phyloP scores from a whole-genome alignment of 2,888 invertebrate species.

The Myopa testacea region DNA sequence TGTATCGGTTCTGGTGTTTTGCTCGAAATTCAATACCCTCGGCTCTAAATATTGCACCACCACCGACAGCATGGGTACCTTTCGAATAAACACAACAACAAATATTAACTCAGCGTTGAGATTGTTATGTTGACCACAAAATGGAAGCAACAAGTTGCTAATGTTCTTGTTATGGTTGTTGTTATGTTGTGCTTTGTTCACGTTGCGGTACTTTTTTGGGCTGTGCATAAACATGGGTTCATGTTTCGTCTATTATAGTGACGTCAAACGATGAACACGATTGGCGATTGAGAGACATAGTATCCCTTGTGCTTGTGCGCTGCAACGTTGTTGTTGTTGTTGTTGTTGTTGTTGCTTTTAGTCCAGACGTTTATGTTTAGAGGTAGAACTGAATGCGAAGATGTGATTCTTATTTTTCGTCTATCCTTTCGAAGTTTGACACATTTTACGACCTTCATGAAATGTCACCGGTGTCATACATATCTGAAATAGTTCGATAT shows the following conservation, averaged over 20 bases:
- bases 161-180: slow-evolving; percentile 37
- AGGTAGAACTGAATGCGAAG: background rate
- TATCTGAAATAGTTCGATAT: background rate
- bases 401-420: background rate
- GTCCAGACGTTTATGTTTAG: background rate
- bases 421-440: too few relatives aligned
- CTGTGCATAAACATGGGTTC: slow-evolving; percentile 12
- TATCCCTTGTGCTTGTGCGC: slow-evolving; percentile 10
- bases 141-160: slow-evolving; percentile 28
- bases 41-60: slow-evolving; percentile 22
- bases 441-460: too few relatives aligned
- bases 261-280: slow-evolving; percentile 10
- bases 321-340: slow-evolving; percentile 29
- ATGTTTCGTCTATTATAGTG: slow-evolving; percentile 17
- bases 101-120: slow-evolving; percentile 41
- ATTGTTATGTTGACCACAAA: slow-evolving; percentile 37
- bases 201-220: slow-evolving; percentile 49
- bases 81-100: slow-evolving; percentile 40
- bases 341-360: slow-evolving; percentile 18
- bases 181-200: slow-evolving; percentile 36
- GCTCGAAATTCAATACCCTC: slow-evolving; percentile 21
- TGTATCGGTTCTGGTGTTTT: slow-evolving; percentile 9
- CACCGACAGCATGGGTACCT: background rate
- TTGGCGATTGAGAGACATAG: background rate
- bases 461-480: too few relatives aligned